Conservation (phyloP, 2,113 vertebrate genomes). For the Etia nguti region DNA sequence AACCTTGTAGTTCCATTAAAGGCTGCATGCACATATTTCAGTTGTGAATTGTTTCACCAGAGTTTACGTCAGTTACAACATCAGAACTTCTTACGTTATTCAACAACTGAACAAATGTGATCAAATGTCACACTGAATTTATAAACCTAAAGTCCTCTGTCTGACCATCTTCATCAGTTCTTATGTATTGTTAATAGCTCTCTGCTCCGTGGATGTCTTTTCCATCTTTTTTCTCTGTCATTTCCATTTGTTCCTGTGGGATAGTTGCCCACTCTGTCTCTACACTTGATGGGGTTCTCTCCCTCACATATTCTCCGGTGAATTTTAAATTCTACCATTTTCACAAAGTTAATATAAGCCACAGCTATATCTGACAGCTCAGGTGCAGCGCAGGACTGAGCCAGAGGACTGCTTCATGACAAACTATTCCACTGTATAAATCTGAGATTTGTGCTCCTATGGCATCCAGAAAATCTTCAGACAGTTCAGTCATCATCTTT, state of each 20-base stretch:
- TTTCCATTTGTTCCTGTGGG: not conserved
- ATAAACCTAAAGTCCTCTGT: not conserved
- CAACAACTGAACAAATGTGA: not conserved
- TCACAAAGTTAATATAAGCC: not conserved
- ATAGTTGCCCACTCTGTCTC: not conserved
- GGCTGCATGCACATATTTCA: not conserved
- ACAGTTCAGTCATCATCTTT: not conserved
- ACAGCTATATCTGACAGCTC: not conserved
- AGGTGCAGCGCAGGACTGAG: not conserved
- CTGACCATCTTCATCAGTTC: rapidly evolving
- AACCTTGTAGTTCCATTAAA: not conserved
- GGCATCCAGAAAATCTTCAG: not conserved
- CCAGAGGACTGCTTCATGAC: not conserved
- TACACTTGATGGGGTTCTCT: not conserved
- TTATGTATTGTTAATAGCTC: not conserved
- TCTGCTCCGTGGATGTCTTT: not conserved
- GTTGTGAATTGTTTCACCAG: not conserved
- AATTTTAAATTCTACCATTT: not conserved
- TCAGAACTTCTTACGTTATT: not conserved
- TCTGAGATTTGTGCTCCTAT: not conserved
- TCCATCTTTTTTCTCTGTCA: not conserved
- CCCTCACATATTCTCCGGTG: not conserved
- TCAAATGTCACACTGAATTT: not conserved
- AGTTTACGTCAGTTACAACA: rapidly evolving
- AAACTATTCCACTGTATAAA: not conserved